Base-by-base conservation (phyloP, 2,888 invertebrate genomes). In the Caenorhabditis japonica region DNA sequence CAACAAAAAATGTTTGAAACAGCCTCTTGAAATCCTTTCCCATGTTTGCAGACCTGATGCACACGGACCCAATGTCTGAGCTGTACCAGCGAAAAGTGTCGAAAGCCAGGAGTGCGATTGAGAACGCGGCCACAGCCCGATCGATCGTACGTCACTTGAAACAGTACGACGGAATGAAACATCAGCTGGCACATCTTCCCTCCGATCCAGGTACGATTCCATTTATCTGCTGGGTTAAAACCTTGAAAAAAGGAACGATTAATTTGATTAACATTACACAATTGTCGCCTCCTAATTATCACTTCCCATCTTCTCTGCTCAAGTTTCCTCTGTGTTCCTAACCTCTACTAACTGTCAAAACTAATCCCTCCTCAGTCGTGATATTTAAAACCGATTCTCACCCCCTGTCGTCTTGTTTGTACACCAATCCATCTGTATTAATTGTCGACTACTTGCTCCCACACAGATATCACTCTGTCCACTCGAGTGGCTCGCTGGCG, bases 61-160 rank as follows among this genome's bases (percentile, higher is more conserved):
- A 94, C 89, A 93, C 93, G 17, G 95, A 95, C 87, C 91, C 93
- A 60, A 93, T 93, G 86, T 93, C 93, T 80, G 95, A 96, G 84
- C 90, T 92, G 73, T 93, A 95, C 85, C 90, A 93, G 79, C 91
- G 92, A 84, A 96, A 96, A 88, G 91, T 97, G 76, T 79, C 80
- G n/a, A 80, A 81, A 43, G 79, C 79, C 0, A 15, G 68, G 23
- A 68, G 66, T 4, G 76, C 79, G 0, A 79, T 79, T 2, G 79
- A 79, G 58, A 76, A 92, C 84, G 86, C 88, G 8, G 87, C 92
- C 0, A 92, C 92, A 76, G 91, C 92, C 17, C 91, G 91, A 69
- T 85, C 85, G n/a, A 88, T 88, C 39, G 84, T 85, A 21, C 78
- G 83, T 13, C 78, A 81, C 30, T 64, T 88, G 60, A 76, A 79